Conservation (phyloP, 2,113 vertebrate genomes). For the Sinosuthora webbiana region DNA sequence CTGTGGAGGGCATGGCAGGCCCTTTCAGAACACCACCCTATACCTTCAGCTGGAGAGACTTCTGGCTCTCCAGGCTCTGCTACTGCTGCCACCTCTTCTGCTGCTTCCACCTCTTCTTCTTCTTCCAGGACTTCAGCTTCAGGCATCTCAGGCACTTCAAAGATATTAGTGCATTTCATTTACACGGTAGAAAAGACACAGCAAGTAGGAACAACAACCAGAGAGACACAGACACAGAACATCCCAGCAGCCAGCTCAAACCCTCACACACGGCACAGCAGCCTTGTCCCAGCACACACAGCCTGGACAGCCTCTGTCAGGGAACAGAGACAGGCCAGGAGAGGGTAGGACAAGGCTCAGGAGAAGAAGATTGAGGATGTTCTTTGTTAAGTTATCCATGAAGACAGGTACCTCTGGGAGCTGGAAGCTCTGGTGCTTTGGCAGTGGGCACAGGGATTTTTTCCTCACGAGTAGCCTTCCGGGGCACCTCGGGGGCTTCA, state of each 20-base stretch:
- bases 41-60: slow-evolving; percentile 42
- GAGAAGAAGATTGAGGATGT: neutral
- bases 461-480: slow-evolving; percentile 65
- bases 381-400: neutral
- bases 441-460: slow-evolving; percentile 22
- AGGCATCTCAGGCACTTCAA: slow-evolving; percentile 58
- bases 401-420: slow-evolving; percentile 62
- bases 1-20: neutral
- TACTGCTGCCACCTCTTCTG: neutral
- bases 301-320: neutral
- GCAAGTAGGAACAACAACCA: neutral
- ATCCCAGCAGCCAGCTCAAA: neutral
- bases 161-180: slow-evolving; percentile 67
- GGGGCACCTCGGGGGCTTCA: slow-evolving; percentile 69
- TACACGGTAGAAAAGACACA: neutral
- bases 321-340: neutral
- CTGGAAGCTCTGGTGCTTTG: slow-evolving; percentile 67
- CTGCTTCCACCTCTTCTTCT: slow-evolving; percentile 1
- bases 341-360: neutral
- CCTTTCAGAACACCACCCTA: neutral
- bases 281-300: neutral
- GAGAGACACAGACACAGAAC: neutral
- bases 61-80: slow-evolving; percentile 5
- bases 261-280: neutral
- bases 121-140: slow-evolving; percentile 31